A percentile compares a stretch with the other conserved stretches of the same genome.
phyloP scores from a whole-genome alignment of 2,797 vertebrate species.

The Acridotheres tristis region DNA sequence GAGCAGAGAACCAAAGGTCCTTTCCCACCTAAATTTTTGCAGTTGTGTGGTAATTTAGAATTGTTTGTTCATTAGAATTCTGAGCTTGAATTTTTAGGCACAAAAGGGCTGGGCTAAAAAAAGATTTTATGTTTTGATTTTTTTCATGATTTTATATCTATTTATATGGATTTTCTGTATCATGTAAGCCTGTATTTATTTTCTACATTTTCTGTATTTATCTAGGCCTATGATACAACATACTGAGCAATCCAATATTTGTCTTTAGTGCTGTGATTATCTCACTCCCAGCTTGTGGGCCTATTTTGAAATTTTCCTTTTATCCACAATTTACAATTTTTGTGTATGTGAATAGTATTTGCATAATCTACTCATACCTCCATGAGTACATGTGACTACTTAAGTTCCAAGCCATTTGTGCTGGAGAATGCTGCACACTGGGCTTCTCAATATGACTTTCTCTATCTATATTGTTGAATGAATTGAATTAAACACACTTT shows the following conservation, averaged over 20 bases:
- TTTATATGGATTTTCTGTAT: not conserved
- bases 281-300: not conserved
- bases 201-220: not conserved
- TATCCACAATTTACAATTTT: not conserved
- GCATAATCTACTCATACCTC: not conserved
- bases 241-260: not conserved
- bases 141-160: not conserved
- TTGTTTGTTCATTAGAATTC: not conserved
- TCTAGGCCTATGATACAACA: not conserved
- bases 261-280: not conserved
- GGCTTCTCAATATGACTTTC: not conserved
- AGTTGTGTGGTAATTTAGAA: not conserved
- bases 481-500: not conserved
- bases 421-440: not conserved
- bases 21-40: not conserved
- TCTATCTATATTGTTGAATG: not conserved
- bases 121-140: not conserved
- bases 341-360: not conserved
- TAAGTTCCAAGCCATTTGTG: not conserved
- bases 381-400: not conserved
- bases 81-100: not conserved
- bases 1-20: not conserved
- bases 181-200: too few relatives aligned
- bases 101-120: not conserved
- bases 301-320: not conserved